Evolutionary conservation across 2,113 vertebrate species (phyloP).

Genomic region (Oenanthe oenanthe): DNA sequence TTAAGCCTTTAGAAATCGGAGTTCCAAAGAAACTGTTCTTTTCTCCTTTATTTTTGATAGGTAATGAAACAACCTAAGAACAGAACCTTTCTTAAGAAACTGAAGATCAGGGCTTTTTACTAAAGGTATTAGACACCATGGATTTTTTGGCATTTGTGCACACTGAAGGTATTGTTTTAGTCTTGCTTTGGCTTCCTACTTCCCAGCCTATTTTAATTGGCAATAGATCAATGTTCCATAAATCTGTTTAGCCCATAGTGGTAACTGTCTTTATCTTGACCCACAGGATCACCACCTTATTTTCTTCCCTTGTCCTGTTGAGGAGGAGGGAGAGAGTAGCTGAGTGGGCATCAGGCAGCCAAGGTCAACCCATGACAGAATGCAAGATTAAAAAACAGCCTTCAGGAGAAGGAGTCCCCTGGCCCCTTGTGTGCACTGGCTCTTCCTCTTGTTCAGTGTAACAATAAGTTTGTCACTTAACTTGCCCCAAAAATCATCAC

Average conservation of each 20-base stretch:
- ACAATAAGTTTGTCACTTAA: not conserved
- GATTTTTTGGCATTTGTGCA: not conserved
- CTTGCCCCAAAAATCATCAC: not conserved
- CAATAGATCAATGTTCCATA: not conserved
- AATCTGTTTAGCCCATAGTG: not conserved
- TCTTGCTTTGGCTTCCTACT: not conserved
- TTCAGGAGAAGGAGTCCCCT: not conserved
- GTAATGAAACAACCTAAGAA: not conserved
- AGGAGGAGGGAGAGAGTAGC: not conserved
- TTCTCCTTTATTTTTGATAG: not conserved
- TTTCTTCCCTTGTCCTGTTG: not conserved
- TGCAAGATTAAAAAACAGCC: not conserved
- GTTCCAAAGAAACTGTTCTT: not conserved
- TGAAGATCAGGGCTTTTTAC: not conserved
- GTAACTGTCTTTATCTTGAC: not conserved
- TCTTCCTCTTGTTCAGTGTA: not conserved
- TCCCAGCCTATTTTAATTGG: not conserved
- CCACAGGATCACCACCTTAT: not conserved
- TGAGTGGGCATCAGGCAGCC: not conserved
- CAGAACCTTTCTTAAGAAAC: not conserved
- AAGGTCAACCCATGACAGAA: not conserved
- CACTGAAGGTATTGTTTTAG: not conserved
- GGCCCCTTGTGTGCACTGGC: not conserved
- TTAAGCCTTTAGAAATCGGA: not conserved
- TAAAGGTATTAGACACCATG: not conserved